phyloP scores from a whole-genome alignment of 2,113 vertebrate species.

The Miniopterus natalensis region DNA sequence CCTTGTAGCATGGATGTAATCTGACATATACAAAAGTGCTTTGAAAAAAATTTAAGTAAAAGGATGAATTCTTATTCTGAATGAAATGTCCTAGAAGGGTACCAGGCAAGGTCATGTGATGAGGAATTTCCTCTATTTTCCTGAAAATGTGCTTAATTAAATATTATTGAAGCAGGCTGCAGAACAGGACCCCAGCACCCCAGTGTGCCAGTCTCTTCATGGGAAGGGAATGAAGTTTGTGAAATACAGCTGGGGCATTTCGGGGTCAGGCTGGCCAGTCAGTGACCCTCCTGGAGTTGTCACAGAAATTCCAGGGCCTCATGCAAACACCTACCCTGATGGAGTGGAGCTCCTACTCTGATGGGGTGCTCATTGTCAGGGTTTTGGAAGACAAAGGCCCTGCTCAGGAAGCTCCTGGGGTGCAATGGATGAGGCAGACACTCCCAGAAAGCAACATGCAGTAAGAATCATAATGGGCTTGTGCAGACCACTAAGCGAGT shows the following conservation, averaged over 20 bases:
- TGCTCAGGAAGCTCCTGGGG: background rate
- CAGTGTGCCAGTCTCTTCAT: background rate
- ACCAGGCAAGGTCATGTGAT: background rate
- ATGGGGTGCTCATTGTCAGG: background rate
- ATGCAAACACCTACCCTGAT: background rate
- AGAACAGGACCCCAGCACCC: background rate
- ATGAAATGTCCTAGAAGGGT: background rate
- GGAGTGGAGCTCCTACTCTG: background rate
- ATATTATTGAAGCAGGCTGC: background rate
- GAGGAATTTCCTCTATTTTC: background rate
- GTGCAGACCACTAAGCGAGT: background rate
- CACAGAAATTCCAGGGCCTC: background rate
- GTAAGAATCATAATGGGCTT: background rate
- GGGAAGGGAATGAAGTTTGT: background rate
- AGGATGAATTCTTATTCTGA: background rate
- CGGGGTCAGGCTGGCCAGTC: background rate
- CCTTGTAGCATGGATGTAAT: background rate
- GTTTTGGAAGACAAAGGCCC: background rate
- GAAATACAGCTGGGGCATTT: background rate
- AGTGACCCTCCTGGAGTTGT: background rate
- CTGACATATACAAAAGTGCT: background rate
- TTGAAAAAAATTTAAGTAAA: background rate
- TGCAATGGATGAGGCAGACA: background rate
- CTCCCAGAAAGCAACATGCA: background rate
- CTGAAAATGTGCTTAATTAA: background rate